Percentiles rank a stretch among this genome's conserved stretches.
phyloP scores from a whole-genome alignment of 2,888 invertebrate species.

The Orthosia gracilis region DNA sequence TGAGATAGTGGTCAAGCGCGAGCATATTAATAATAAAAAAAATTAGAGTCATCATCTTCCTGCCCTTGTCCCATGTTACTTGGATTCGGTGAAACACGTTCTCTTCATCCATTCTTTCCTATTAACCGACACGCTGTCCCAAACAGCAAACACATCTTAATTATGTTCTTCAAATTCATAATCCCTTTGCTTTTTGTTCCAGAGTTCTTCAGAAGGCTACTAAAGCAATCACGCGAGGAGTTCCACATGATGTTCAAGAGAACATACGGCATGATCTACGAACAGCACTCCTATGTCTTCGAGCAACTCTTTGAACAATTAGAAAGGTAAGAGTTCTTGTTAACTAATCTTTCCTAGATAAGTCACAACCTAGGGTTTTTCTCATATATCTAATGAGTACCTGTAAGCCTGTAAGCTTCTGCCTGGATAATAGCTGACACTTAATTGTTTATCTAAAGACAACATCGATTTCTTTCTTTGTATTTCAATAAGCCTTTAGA shows the following conservation, averaged over 20 bases:
- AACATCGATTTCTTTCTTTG: too few species aligned
- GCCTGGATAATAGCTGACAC: background rate
- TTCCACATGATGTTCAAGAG: conserved; percentile 99
- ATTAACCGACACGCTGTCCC: too few species aligned
- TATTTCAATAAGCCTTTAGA: background rate
- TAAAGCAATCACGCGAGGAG: conserved; percentile 95
- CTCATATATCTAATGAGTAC: background rate
- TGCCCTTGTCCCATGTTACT: too few species aligned
- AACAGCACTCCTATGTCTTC: conserved; percentile 98
- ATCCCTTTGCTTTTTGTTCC: conserved; percentile 79
- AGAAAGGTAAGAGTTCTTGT: conserved; percentile 90
- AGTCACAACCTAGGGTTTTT: too few species aligned
- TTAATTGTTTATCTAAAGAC: background rate
- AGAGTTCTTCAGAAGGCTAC: conserved; percentile 97
- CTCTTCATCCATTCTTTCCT: too few species aligned
- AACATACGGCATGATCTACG: conserved; percentile 98
- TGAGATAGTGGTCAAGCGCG: too few species aligned
- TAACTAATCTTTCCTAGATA: background rate
- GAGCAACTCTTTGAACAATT: conserved; percentile 97
- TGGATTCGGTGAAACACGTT: too few species aligned
- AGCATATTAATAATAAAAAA: too few species aligned
- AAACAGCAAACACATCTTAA: background rate
- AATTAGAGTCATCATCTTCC: too few species aligned
- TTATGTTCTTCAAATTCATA: background rate
- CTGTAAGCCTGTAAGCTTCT: background rate